phyloP scores from a whole-genome alignment of 2,797 vertebrate species.

The Falco novaeseelandiae region DNA sequence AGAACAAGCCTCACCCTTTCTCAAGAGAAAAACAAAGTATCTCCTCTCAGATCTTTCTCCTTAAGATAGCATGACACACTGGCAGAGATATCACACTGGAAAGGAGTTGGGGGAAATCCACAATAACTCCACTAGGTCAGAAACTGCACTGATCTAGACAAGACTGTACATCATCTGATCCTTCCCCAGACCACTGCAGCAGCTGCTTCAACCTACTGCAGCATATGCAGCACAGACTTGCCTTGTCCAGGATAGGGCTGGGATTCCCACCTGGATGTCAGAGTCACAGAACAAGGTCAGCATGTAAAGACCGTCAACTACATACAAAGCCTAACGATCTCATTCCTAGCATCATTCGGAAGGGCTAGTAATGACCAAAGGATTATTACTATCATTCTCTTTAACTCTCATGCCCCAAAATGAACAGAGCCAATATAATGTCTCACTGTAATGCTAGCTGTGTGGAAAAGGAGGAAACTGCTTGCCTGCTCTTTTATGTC shows the following conservation, averaged over 20 bases:
- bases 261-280: neutral
- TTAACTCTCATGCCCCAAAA: neutral
- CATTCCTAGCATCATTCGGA: neutral
- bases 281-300: neutral
- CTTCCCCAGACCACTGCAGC: neutral
- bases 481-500: neutral
- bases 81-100: neutral
- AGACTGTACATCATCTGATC: neutral
- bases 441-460: neutral
- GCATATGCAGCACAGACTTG: neutral
- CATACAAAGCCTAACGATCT: neutral
- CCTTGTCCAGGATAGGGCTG: neutral
- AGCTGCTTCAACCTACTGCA: neutral
- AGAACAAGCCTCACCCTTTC: neutral
- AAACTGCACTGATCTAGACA: neutral
- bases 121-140: neutral
- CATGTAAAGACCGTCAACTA: neutral
- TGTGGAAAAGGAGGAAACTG: neutral
- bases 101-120: neutral
- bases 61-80: neutral
- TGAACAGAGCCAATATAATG: neutral
- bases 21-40: neutral
- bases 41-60: neutral
- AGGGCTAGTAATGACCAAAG: neutral
- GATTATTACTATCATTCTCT: neutral